Percentiles rank a stretch among this genome's conserved stretches.
These are phyloP conservation scores for Deroplatys truncata DNA, from an alignment of 2,888 invertebrate species.

Conservation along the genomic window DNA sequence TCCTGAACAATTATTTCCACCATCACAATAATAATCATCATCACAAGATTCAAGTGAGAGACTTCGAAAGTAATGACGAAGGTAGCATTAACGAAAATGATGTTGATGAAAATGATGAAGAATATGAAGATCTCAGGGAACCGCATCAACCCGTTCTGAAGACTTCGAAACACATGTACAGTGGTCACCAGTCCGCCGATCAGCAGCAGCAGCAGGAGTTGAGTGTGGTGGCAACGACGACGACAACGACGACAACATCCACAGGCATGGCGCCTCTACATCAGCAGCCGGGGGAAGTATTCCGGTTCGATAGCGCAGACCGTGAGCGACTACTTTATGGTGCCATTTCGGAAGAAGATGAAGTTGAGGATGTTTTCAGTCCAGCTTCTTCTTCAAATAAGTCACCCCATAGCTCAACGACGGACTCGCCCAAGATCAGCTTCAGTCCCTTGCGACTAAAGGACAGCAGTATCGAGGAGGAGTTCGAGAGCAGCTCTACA, in stretches of 20 bases:
- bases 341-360: conserved; percentile 45
- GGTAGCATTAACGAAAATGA: neutral
- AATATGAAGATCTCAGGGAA: conserved; percentile 27
- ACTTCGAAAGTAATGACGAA: neutral
- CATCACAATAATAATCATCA: conserved; percentile 41
- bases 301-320: conserved; percentile 49
- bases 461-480: conserved; percentile 45
- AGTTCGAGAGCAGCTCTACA: conserved; percentile 26
- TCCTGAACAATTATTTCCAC: conserved; percentile 49
- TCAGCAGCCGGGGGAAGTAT: conserved; percentile 43
- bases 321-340: conserved; percentile 39
- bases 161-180: conserved; percentile 37
- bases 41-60: conserved; percentile 30
- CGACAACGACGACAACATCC: neutral
- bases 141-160: conserved; percentile 35
- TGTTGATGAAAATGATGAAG: conserved; percentile 6
- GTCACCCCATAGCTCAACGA: conserved; percentile 52
- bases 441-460: conserved; percentile 54
- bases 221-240: conserved; percentile 6
- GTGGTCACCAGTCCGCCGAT: conserved; percentile 36
- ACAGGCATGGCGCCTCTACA: conserved; percentile 8
- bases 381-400: conserved; percentile 54
- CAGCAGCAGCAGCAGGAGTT: conserved; percentile 23
- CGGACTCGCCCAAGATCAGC: conserved; percentile 51
- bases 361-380: conserved; percentile 57